phyloP scores from a whole-genome alignment of 2,113 vertebrate genomes.

The Pteropus alecto region DNA sequence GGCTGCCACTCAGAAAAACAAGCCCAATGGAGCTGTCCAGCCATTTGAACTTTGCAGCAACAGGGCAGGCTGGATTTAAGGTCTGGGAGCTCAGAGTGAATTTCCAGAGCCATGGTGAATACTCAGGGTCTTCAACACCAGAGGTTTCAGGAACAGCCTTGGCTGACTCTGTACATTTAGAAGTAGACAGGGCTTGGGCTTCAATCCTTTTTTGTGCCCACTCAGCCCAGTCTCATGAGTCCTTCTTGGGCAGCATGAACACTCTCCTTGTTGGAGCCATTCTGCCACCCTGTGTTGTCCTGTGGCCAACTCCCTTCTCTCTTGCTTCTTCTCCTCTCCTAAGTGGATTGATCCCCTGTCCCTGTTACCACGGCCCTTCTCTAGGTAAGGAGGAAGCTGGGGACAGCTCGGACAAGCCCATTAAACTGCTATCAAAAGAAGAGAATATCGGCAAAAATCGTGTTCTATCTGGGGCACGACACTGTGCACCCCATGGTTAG shows the following conservation, averaged over 20 bases:
- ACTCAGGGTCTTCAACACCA: background rate
- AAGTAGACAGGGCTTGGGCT: background rate
- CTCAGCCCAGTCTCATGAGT: background rate
- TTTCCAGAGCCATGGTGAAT: background rate
- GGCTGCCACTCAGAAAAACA: background rate
- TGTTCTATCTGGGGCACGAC: background rate
- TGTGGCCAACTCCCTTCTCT: background rate
- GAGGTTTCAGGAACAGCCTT: background rate
- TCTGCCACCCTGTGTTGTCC: background rate
- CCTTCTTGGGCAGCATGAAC: background rate
- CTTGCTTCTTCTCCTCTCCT: background rate
- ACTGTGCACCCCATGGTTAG: background rate
- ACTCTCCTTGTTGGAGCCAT: background rate
- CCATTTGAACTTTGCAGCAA: background rate
- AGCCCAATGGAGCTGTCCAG: conserved; percentile 20
- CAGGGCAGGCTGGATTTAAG: background rate
- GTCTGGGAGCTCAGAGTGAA: background rate
- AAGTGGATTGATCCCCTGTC: background rate
- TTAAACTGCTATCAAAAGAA: background rate
- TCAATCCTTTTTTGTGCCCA: background rate
- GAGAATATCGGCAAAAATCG: background rate
- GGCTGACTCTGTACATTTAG: background rate
- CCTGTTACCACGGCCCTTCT: background rate
- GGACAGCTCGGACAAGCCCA: background rate
- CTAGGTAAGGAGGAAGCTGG: background rate